A percentile compares a stretch with the other conserved stretches of the same genome.
phyloP scores from a whole-genome alignment of 2,113 vertebrate genomes.

The Ptilonorhynchus violaceus region DNA sequence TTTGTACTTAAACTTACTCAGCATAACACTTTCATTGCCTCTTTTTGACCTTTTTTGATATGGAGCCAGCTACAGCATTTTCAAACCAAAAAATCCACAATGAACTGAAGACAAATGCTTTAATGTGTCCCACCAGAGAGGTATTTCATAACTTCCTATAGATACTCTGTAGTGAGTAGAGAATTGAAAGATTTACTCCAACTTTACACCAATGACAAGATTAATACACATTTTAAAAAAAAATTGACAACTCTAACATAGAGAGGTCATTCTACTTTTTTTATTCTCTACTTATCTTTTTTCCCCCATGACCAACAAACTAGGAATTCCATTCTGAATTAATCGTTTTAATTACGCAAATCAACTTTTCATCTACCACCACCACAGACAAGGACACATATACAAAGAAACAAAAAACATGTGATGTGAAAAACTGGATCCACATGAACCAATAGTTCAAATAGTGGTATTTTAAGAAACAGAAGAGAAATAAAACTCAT shows the following conservation, averaged over 20 bases:
- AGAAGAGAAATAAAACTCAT: not conserved
- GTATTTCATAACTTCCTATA: not conserved
- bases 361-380: not conserved
- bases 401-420: not conserved
- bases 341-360: not conserved
- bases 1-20: not conserved
- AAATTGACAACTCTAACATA: not conserved
- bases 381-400: not conserved
- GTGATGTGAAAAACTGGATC: not conserved
- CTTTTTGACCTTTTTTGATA: not conserved
- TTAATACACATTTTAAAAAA: not conserved
- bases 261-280: not conserved
- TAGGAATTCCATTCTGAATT: not conserved
- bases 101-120: not conserved
- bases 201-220: not conserved
- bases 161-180: not conserved
- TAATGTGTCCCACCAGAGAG: not conserved
- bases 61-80: not conserved
- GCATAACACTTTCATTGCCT: not conserved
- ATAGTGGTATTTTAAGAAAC: not conserved
- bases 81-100: not conserved
- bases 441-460: not conserved
- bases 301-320: not conserved
- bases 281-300: not conserved
- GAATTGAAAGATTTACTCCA: not conserved